phyloP scores from a whole-genome alignment of 1,140 invertebrate genomes.

The Bombus superbus region DNA sequence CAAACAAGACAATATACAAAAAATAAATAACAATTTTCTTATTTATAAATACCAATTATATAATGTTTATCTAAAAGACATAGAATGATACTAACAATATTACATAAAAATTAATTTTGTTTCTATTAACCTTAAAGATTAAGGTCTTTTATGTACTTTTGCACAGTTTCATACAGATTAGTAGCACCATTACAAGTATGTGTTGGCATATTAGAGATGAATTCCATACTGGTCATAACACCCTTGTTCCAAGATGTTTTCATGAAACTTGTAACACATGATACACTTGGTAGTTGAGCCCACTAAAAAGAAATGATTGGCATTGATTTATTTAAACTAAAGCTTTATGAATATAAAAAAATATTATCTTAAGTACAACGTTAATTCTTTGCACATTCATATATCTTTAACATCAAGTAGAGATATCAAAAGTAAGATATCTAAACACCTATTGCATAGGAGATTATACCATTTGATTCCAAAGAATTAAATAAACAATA shows the following conservation, averaged over 20 bases:
- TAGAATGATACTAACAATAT: slow-evolving; percentile 8
- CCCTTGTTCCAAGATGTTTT: slow-evolving; percentile 70
- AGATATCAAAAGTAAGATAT: not conserved
- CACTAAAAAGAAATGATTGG: slow-evolving; percentile 17
- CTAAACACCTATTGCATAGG: not conserved
- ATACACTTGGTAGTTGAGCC: slow-evolving; percentile 50
- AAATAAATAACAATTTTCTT: slow-evolving; percentile 5
- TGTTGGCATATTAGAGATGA: slow-evolving; percentile 63
- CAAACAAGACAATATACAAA: not conserved
- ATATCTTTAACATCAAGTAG: not conserved
- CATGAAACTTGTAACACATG: slow-evolving; percentile 50
- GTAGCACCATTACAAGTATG: slow-evolving; percentile 54
- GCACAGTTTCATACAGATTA: not conserved
- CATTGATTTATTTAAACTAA: not conserved
- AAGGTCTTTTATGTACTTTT: not conserved
- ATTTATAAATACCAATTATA: not conserved
- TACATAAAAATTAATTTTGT: not conserved
- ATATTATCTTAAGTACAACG: not conserved
- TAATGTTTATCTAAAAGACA: not conserved
- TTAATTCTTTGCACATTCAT: not conserved
- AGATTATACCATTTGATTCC: not conserved
- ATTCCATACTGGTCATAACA: slow-evolving; percentile 66
- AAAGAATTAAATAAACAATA: not conserved
- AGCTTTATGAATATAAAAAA: not conserved
- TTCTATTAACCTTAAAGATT: not conserved